phyloP scores from a whole-genome alignment of 2,113 vertebrate species.

The Buteo buteo region DNA sequence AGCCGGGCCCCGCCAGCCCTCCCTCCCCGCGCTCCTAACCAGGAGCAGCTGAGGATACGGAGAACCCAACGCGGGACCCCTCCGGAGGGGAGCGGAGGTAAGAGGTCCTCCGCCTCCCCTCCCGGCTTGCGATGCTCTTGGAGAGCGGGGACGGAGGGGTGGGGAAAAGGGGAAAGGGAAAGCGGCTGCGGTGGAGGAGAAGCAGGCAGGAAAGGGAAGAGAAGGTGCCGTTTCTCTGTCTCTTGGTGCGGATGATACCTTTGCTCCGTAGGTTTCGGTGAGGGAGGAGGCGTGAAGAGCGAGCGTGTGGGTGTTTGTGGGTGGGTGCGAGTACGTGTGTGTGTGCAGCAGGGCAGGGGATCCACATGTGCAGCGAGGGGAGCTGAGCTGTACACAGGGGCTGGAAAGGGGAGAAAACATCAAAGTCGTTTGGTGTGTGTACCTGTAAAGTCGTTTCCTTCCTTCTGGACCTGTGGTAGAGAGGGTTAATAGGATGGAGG shows the following conservation, averaged over 20 bases:
- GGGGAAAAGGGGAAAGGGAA: neutral
- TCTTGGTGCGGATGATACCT: neutral
- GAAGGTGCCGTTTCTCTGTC: neutral
- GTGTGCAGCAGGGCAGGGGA: neutral
- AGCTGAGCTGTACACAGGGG: neutral
- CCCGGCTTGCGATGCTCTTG: fast-evolving
- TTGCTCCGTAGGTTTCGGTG: neutral
- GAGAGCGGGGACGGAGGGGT: neutral
- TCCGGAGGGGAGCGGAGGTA: neutral
- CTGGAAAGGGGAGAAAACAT: neutral
- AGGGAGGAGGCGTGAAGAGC: neutral
- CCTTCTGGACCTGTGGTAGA: neutral
- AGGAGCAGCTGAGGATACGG: conserved; percentile 57
- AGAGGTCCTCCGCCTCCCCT: neutral
- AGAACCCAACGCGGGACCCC: neutral
- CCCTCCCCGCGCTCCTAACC: neutral
- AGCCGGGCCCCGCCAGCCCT: neutral
- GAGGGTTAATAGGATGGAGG: neutral
- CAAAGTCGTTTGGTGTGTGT: neutral
- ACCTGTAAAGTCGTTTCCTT: neutral
- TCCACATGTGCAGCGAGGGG: neutral
- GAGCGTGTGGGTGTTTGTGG: neutral
- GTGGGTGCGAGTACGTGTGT: neutral
- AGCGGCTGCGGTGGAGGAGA: neutral
- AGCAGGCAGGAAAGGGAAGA: neutral